These are phyloP conservation scores for Drosophila bocqueti DNA, from an alignment of 1,140 invertebrate genomes.

Conservation along the genomic window DNA sequence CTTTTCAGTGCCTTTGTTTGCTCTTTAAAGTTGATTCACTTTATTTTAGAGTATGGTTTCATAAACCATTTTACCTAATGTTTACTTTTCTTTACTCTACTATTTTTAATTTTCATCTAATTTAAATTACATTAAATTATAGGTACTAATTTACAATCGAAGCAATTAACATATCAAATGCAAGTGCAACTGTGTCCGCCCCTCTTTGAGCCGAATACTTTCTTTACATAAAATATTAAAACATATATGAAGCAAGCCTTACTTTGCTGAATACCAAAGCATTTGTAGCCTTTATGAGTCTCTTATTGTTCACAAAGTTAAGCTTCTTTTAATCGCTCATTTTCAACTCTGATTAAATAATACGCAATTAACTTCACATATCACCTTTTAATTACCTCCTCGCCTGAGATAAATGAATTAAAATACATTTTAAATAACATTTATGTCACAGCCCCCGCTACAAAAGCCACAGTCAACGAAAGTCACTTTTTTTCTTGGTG, in stretches of 20 bases:
- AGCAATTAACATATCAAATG: too few species aligned
- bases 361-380: neutral
- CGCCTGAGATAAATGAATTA: slow-evolving; percentile 5
- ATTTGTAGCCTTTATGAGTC: neutral
- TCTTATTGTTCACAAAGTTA: neutral
- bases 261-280: neutral
- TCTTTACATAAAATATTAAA: neutral
- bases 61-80: too few species aligned
- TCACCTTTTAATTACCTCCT: neutral
- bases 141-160: too few species aligned
- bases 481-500: neutral
- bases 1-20: slow-evolving; percentile 2
- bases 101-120: too few species aligned
- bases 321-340: fast-evolving
- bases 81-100: neutral
- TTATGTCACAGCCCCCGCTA: slow-evolving; percentile 2
- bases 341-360: neutral
- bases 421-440: slow-evolving; percentile 32
- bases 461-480: slow-evolving; percentile 17
- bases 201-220: neutral
- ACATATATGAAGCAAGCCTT: neutral
- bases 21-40: neutral
- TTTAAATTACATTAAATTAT: too few species aligned
- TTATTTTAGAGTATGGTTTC: neutral
- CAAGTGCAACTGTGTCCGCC: too few species aligned